Base-by-base conservation (phyloP, 2,888 invertebrate genomes). In the Clanis bilineata region DNA sequence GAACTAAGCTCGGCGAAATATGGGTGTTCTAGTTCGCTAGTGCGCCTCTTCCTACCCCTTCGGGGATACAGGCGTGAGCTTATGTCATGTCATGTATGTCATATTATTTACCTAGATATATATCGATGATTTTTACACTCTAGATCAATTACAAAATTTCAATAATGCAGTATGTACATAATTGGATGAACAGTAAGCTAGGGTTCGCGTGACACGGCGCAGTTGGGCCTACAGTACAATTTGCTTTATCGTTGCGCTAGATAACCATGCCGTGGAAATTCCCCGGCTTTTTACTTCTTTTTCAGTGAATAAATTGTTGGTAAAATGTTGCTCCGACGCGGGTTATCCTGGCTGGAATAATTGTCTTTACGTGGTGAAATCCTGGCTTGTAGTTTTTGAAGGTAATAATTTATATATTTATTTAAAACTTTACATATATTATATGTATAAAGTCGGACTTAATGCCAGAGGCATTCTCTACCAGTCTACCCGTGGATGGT, bases 171-270 rank as follows among this genome's bases (percentile, higher is more conserved):
- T 51, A 44, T 6, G 45, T 12, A 57, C 32, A 9, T 72, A 74
- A 74, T 73, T 68, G 73, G 73, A 74, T 71, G 66, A 69, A 60
- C 55, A 65, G 71, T 70, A 72, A 76, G 71, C 65, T 71, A 62
- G 61, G 63, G 70, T 69, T 83, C 70, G 85, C 86, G 84, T 86
- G 86, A 65, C 73, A 68, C 60, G 61, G 62, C 59, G 65, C 70
- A 78, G 76, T 84, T 63, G 59, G 59, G 65, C 67, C 70, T 70
- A 68, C 74, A 71, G 73, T 69, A 79, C 85, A 80, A 85, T 87
- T 86, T 83, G 80, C 83, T 86, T 83, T 87, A 88, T 85, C 82
- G 83, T 65, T 74, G 70, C 73, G 77, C 77, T 79, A 82, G 82
- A 83, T 79, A 79, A 67, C 51, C 69, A 73, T 69, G 68, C 65